Conservation (phyloP, 2,888 invertebrate genomes). For the Scaptomyza reducta region DNA sequence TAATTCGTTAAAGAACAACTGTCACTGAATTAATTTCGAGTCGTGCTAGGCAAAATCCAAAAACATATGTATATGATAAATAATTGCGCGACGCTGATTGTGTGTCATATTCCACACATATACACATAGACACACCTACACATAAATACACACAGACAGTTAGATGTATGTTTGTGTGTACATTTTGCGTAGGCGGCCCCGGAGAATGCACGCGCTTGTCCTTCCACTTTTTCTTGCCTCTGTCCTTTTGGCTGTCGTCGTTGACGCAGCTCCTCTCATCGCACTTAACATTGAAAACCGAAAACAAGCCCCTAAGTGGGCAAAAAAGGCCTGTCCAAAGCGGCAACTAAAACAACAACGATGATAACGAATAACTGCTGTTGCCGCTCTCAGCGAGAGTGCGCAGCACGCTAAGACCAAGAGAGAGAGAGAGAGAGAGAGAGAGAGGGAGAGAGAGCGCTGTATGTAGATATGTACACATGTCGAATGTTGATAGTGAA, state of each 20-base stretch:
- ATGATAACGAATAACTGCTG: conserved; percentile 2
- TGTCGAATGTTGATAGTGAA: conserved; percentile 66
- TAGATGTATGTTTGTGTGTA: conserved; percentile 4
- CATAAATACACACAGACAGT: not conserved
- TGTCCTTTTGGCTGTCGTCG: conserved; percentile 39
- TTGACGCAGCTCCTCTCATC: conserved; percentile 53
- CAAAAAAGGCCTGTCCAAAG: conserved; percentile 58
- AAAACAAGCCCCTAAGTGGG: conserved; percentile 77
- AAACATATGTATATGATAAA: conserved; percentile 61
- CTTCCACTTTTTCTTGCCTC: conserved; percentile 23
- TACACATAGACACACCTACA: not conserved
- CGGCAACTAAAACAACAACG: conserved; percentile 25
- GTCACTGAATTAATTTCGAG: conserved; percentile 40
- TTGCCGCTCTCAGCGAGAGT: conserved; percentile 44
- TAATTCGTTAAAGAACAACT: conserved; percentile 1
- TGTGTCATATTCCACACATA: conserved; percentile 6
- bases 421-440: conserved; percentile 12
- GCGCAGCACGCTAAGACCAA: conserved; percentile 40
- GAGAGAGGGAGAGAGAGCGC: conserved; percentile 3
- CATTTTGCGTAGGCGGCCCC: conserved; percentile 36
- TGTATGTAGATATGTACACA: conserved; percentile 13
- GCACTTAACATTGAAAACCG: conserved; percentile 77
- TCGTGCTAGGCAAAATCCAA: conserved; percentile 41
- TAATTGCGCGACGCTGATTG: conserved; percentile 67
- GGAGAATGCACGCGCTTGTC: conserved; percentile 45